Evolutionary conservation across 1,140 invertebrate species (phyloP).

Genomic region (Calosoma granatense): DNA sequence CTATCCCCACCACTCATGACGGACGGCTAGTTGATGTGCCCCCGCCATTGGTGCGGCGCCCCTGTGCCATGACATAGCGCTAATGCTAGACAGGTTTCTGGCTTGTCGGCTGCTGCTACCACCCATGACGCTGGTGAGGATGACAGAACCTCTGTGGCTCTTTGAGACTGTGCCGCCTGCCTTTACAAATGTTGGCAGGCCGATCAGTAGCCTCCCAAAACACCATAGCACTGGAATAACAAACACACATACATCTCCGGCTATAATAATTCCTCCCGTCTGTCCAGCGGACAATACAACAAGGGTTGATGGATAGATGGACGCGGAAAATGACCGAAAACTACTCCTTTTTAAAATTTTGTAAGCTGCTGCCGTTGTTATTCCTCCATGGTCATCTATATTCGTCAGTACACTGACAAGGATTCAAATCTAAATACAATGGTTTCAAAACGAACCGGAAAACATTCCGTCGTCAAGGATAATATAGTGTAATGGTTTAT

Average conservation of each 20-base stretch:
- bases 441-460: no score
- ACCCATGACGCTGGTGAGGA: conserved; percentile 40
- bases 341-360: background rate
- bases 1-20: conserved; percentile 16
- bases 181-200: conserved; percentile 15
- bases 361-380: background rate
- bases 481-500: no score
- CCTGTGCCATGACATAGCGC: conserved; percentile 29
- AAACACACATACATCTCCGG: conserved; percentile 10
- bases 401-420: no score
- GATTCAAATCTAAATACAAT: no score
- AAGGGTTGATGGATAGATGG: background rate
- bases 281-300: background rate
- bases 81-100: conserved; percentile 32
- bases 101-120: conserved; percentile 35
- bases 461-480: no score
- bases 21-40: background rate
- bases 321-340: background rate
- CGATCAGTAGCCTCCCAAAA: conserved; percentile 27
- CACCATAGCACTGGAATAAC: conserved; percentile 25
- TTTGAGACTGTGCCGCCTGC: conserved; percentile 30
- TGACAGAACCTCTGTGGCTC: conserved; percentile 32
- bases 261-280: background rate
- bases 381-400: no score
- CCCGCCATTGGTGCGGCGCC: conserved; percentile 1